Base-by-base conservation (phyloP, 2,797 vertebrate species). In the Periparus ater region DNA sequence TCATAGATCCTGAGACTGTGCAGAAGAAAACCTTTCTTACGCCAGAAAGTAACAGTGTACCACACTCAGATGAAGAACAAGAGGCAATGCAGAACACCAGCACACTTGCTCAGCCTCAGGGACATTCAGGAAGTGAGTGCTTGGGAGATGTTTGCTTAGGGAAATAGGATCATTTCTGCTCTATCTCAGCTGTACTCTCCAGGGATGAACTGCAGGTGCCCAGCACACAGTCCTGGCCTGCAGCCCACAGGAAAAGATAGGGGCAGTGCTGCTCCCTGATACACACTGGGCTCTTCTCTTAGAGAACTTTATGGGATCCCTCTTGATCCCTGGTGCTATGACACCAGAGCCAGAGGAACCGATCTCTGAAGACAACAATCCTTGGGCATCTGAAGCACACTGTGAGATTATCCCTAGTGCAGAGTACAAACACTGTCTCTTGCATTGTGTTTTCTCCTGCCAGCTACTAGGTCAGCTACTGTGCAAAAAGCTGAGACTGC, bases 71-170 rank as follows among this genome's bases (percentile, higher is more conserved):
- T 14, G 47, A 36, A 44, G 20, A 34, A 17, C 3, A 7, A 15
- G 30, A 19, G 1, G 7, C 19, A 58, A n/a, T 29, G 5, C 9
- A 13, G 1, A 16, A 23, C 19, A 68, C 15, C 30, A 29, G 19
- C 1, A 19, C 29, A n/a, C 14, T 1, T 26, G 4, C 5, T 57
- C 5, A 26, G 22, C 58, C 2, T 34, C 2, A 57, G 3, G 2
- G 3, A 11, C 4, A 10, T 67, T 16, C 44, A 9, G 10, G 19
- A 30, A 42, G 30, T 14, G 7, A 40, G 9, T 68, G 15, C 12
- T 57, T 27, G 13, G 19, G 19, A 58, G 34, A 23, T 58, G 13
- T 1, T 34, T 3, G 3, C 16, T n/a, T 48, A 2, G 9, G 6
- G 2, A 40, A 58, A 57, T 3, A 38, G 42, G 2, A 67, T 8